phyloP scores from a whole-genome alignment of 2,113 vertebrate genomes.

The Pao palembangensis region DNA sequence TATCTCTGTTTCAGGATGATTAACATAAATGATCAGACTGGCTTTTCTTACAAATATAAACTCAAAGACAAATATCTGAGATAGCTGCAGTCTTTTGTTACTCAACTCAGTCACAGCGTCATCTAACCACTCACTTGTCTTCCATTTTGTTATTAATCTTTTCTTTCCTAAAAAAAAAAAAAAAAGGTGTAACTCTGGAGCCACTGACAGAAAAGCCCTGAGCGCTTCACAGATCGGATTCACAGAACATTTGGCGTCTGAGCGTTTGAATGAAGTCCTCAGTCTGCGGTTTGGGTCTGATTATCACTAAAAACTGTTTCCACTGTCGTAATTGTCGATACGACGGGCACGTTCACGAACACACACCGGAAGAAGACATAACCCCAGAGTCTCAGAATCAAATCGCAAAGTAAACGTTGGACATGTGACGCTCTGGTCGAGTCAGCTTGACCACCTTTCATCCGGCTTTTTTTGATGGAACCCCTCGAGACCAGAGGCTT shows the following conservation, averaged over 20 bases:
- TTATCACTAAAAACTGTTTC: neutral
- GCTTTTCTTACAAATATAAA: neutral
- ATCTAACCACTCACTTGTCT: too few species aligned
- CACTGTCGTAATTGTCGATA: neutral
- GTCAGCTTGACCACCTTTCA: conserved; percentile 37
- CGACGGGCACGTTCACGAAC: neutral
- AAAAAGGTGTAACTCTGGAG: neutral
- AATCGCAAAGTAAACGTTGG: conserved; percentile 33
- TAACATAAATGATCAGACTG: neutral
- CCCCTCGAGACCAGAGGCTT: conserved; percentile 33
- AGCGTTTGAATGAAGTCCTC: neutral
- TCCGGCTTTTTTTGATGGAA: conserved; percentile 35
- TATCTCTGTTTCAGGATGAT: neutral
- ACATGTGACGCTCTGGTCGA: conserved; percentile 28
- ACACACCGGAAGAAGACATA: neutral
- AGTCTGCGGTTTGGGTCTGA: conserved; percentile 2
- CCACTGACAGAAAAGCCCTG: neutral
- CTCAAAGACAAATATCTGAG: too few species aligned
- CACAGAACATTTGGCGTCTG: conserved; percentile 9
- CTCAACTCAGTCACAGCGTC: too few species aligned
- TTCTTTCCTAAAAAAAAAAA: too few species aligned
- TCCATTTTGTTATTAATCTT: too few species aligned
- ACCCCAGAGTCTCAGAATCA: conserved; percentile 3
- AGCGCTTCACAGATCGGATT: neutral
- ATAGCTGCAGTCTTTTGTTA: too few species aligned